Percentiles rank a stretch among this genome's conserved stretches.
phyloP scores from a whole-genome alignment of 2,888 invertebrate genomes.

The Dasysyrphus albostriatus region DNA sequence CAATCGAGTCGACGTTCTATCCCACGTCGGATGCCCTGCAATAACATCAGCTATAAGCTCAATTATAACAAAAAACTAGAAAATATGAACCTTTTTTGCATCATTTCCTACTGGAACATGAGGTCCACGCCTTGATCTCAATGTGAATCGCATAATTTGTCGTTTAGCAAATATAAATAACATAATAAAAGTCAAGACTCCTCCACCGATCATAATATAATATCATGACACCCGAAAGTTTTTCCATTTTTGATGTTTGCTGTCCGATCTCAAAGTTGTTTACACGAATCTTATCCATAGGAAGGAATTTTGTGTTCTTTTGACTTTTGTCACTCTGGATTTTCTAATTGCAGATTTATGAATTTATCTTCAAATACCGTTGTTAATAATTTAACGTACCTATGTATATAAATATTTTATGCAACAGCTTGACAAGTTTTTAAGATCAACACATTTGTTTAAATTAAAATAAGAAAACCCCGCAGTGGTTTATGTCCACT shows the following conservation, averaged over 20 bases:
- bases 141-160: slow-evolving; percentile 96
- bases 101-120: slow-evolving; percentile 95
- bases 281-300: slow-evolving; percentile 76
- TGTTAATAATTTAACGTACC: background rate
- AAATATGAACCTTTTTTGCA: slow-evolving; percentile 90
- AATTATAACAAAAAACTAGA: background rate
- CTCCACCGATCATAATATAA: slow-evolving; percentile 95
- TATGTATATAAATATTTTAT: background rate
- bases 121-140: slow-evolving; percentile 95
- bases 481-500: background rate
- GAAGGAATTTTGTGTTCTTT: slow-evolving; percentile 6
- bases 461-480: background rate
- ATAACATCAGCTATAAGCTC: background rate
- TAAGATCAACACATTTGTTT: background rate
- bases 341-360: background rate
- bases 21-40: slow-evolving; percentile 90
- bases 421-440: background rate
- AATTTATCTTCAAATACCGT: background rate
- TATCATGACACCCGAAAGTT: slow-evolving; percentile 90
- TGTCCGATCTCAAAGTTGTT: slow-evolving; percentile 59
- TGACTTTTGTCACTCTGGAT: background rate
- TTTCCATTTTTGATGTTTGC: slow-evolving; percentile 83
- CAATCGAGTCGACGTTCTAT: slow-evolving; percentile 94
- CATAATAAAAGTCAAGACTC: slow-evolving; percentile 92
- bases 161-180: slow-evolving; percentile 96